phyloP scores from a whole-genome alignment of 1,140 invertebrate genomes.

The Diorhabda elongata region DNA sequence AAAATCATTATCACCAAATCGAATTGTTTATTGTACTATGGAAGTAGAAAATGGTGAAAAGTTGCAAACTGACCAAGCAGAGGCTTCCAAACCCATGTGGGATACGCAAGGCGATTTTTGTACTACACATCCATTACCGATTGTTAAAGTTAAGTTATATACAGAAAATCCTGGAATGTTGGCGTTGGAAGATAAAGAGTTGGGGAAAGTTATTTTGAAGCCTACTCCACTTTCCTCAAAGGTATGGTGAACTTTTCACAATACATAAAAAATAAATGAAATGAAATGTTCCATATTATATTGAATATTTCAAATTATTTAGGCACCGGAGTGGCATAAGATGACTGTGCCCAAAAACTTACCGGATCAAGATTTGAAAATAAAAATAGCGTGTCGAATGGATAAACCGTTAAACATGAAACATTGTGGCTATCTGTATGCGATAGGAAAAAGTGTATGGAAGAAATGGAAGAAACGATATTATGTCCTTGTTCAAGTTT shows the following conservation, averaged over 20 bases:
- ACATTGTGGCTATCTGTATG: constrained; percentile 88
- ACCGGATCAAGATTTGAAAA: constrained; percentile 91
- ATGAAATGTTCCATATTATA: not conserved
- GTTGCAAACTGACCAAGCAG: constrained; percentile 97
- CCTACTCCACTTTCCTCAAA: constrained; percentile 90
- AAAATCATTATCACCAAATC: constrained; percentile 91
- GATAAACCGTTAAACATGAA: constrained; percentile 99
- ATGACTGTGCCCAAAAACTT: constrained; percentile 94
- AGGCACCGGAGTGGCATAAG: constrained; percentile 95
- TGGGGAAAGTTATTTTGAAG: constrained; percentile 89
- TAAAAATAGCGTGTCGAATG: constrained; percentile 97
- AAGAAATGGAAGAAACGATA: constrained; percentile 99
- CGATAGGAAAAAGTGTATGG: constrained; percentile 95
- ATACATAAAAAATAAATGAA: not conserved
- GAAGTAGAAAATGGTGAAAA: constrained; percentile 98
- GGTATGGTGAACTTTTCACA: constrained; percentile 48
- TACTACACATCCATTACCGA: constrained; percentile 92
- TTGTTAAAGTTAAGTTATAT: constrained; percentile 95
- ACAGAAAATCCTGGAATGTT: constrained; percentile 97
- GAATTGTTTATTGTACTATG: constrained; percentile 99
- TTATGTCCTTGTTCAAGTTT: constrained; percentile 97
- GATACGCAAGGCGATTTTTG: constrained; percentile 98
- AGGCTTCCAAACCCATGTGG: constrained; percentile 98
- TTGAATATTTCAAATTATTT: constrained; percentile 25
- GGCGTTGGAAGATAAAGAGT: constrained; percentile 96